Conservation (phyloP, 2,113 vertebrate genomes). For the Cairina moschata region DNA sequence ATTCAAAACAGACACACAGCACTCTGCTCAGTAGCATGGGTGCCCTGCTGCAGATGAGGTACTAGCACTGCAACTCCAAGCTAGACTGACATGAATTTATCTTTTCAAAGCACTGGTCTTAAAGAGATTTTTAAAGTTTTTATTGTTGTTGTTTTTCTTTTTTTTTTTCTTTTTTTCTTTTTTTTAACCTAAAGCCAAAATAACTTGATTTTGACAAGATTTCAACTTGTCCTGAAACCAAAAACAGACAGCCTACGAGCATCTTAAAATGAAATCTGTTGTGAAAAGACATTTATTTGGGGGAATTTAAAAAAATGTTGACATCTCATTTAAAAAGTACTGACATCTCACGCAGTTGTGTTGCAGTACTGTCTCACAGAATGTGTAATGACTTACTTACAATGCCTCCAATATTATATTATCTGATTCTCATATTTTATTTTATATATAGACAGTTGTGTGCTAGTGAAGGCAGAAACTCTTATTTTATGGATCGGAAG, state of each 20-base stretch:
- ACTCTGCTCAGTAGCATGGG: background rate
- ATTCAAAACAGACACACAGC: conserved; percentile 14
- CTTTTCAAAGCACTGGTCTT: conserved; percentile 9
- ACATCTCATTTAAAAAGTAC: background rate
- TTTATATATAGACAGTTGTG: background rate
- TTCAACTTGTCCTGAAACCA: background rate
- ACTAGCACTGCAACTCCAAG: fast-evolving
- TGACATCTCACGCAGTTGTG: background rate
- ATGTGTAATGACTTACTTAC: background rate
- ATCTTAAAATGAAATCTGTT: background rate
- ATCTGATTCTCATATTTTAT: background rate
- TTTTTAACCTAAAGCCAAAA: conserved; percentile 39
- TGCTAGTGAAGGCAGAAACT: background rate
- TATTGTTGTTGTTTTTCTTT: background rate
- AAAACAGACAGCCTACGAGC: conserved; percentile 8
- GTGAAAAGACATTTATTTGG: background rate
- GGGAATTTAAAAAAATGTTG: background rate
- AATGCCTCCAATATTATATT: background rate
- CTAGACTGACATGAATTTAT: background rate
- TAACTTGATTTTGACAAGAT: conserved; percentile 12
- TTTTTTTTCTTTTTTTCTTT: background rate
- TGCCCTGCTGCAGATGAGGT: background rate
- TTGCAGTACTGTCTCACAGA: background rate
- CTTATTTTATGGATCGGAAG: background rate
- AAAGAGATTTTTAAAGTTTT: background rate